Evolutionary conservation across 1,140 invertebrate genomes (phyloP).

Genomic region (Drosophila guanche): DNA sequence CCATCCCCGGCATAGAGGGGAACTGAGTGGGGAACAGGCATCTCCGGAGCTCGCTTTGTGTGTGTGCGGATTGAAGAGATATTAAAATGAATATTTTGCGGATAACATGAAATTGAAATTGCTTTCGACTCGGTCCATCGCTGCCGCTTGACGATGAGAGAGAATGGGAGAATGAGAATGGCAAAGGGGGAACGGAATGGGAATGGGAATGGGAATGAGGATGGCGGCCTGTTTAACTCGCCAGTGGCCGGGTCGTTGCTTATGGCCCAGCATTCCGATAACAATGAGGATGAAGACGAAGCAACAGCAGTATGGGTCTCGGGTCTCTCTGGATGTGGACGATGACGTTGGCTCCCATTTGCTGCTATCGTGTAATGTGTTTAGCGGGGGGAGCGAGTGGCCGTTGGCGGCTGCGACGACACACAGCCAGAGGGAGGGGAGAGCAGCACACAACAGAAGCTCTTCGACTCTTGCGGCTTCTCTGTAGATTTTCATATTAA

Average conservation of each 20-base stretch:
- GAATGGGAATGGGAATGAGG: constrained; percentile 23
- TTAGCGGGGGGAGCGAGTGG: constrained; percentile 56
- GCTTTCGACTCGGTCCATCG: constrained; percentile 55
- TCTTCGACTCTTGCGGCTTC: constrained; percentile 58
- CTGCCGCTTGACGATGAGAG: constrained; percentile 31
- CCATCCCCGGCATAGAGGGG: constrained; percentile 14
- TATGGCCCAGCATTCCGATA: constrained; percentile 73
- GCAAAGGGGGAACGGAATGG: constrained; percentile 37
- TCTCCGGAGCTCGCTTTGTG: constrained; percentile 2
- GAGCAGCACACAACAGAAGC: constrained; percentile 44
- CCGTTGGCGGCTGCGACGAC: constrained; percentile 2
- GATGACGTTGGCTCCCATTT: constrained; percentile 68
- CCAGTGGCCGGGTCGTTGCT: constrained; percentile 53
- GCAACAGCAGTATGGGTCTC: constrained; percentile 11
- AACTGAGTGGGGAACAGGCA: not conserved
- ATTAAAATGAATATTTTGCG: constrained; percentile 83
- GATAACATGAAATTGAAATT: constrained; percentile 83
- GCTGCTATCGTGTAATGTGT: constrained; percentile 81
- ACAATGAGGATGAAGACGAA: constrained; percentile 61
- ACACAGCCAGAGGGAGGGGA: constrained; percentile 10
- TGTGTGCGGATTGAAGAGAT: constrained; percentile 73
- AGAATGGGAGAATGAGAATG: constrained; percentile 36
- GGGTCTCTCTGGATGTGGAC: constrained; percentile 2
- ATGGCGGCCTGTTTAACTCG: constrained; percentile 54
- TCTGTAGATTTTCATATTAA: constrained; percentile 82